Base-by-base conservation (phyloP, 2,113 vertebrate species). In the Ceratotherium simum region DNA sequence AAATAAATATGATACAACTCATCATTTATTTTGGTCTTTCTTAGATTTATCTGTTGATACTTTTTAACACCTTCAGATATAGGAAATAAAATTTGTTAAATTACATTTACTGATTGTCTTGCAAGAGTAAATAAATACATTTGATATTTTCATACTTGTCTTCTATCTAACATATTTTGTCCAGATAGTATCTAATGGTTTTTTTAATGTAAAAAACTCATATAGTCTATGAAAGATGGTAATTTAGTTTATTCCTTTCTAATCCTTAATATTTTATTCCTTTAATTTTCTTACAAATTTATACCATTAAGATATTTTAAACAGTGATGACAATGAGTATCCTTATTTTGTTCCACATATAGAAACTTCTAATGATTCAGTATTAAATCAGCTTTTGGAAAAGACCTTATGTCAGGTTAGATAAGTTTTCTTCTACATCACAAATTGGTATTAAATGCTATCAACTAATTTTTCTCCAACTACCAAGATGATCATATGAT, bases 101-200 rank as follows among this genome's bases (percentile, higher is more conserved):
- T 62, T 51, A 94, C 3, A 85, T 75, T 95, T 96, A 92, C 48
- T 73, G 94, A 67, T 18, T 92, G 42, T 82, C n/a, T 82, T n/a
- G 3, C 36, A 89, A 73, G 17, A 87, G 39, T 58, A 95, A 36
- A 84, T 12, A 78, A 91, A 96, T 46, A 60, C 20, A 84, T 84
- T 89, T n/a, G 8, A 29, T 78, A 58, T 58, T 80, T 78, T 78
- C 16, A 60, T 36, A 8, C 39, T 80, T 75, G 23, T 86, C 14
- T 64, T 48, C 0, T 33, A 89, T 29, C 33, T 25, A 82, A 75
- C 8, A 46, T 51, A 84, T 79, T 80, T 95, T 92, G 8, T 67
- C 33, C 46, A 65, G 39, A 39, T 23, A 79, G 33, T 62, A 6
- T 91, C 51, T 72, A 80, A 21, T 31, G 33, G n/a, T 23, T 7